Evolutionary conservation across 2,888 invertebrate genomes (phyloP), one percentile per base, ranked within the genome.

Genomic region (Magallana nippona): DNA sequence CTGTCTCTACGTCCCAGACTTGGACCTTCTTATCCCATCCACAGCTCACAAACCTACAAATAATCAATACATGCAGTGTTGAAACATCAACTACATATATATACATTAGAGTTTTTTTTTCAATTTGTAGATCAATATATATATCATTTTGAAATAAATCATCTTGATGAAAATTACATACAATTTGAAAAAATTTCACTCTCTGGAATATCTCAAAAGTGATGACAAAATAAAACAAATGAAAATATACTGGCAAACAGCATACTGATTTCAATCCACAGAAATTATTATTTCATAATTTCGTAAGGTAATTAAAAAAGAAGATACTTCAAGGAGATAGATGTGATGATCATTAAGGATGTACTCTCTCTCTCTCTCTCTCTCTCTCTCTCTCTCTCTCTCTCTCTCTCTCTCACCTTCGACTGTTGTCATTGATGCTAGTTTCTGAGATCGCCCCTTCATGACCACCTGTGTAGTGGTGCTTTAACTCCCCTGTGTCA

Each of bases 21-120:
- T 90, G 88, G 2, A 94, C 83, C 56, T 88, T 88, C 84, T 92
- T 93, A 87, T 94, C 93, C 93, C 91, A 92, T 56, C 93, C 92
- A 84, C 90, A 88, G 62, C 91, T 89, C 1, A 92, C 89, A 87
- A 92, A 89, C 84, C 92, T 92, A 82, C 44, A 44, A 56, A 58
- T 56, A 57, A 62, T 62, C 13, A 62, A 13, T n/a, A 62, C 19
- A n/a, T 19, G 17, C n/a, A 62, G 62, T n/a, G 44, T 44, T 44
- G 8, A 44, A 44, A 44, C 44, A 44, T 44, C 44, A 44, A 44
- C 44, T 44, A 44, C 5, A 44, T 44, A 8, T 44, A 44, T 44
- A 44, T 44, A 5, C 5, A 44, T 8, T 44, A 5, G 44, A 5
- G 44, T 5, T 44, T 44, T 44, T 44, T 8, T 44, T 32, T 32